Base-by-base conservation (phyloP, 1,140 invertebrate genomes). In the Araneus ventricosus region DNA sequence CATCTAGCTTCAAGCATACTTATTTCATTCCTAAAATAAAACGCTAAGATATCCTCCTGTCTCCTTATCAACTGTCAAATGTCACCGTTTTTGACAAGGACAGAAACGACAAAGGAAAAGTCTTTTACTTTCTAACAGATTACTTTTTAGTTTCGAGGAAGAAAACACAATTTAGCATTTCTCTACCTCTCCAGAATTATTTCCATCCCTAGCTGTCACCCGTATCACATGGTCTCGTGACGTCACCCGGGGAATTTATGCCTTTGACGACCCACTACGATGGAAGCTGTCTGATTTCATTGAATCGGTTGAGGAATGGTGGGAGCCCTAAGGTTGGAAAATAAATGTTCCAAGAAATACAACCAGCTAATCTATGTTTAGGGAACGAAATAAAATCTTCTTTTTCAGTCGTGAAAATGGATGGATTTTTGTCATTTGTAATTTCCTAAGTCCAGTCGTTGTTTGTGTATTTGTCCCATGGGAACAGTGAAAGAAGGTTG, bases 91-190 rank as follows among this genome's bases (percentile, higher is more conserved):
- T 20, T n/a, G 20, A 63, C 24, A 61, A n/a, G 6, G 59, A n/a
- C 24, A 61, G 20, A 52, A 52, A 52, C 45, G 45, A 61, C 59
- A 22, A 24, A 63, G 6, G n/a, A 63, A 63, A 63, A 63, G 20
- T 22, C 59, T 24, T n/a, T 75, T 34, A 75, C 30, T 75, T 75
- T 75, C 17, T 34, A 75, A 75, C 30, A 27, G 20, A 34, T 75
- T 75, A 75, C 34, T 37, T 75, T 37, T 20, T 34, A 34, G 70
- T 75, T 75, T 75, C 30, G 45, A 37, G 6, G 70, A 75, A 37
- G 70, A 67, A 67, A 67, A 75, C 34, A 75, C 70, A 75, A 75
- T 75, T 75, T 75, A 75, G 70, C 70, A 75, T 75, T 75, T 70
- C 34, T 20, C 3, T 30, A 14, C 30, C 67, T 34, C 70, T 75